phyloP scores from a whole-genome alignment of 2,113 vertebrate genomes.

The Budorcas taxicolor region DNA sequence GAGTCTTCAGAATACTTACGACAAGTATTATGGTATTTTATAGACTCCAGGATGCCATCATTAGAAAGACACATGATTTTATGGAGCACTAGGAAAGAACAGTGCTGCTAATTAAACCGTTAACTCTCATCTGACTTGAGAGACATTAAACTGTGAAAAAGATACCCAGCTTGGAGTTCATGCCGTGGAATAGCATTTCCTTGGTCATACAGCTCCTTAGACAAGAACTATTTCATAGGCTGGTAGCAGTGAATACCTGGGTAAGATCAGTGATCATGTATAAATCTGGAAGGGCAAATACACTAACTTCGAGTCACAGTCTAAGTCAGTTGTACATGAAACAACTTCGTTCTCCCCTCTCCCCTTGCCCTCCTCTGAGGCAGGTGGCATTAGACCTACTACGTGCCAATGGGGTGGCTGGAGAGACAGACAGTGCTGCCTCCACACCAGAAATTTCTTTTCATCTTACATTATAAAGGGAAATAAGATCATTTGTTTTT shows the following conservation, averaged over 20 bases:
- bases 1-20: background rate
- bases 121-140: background rate
- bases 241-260: background rate
- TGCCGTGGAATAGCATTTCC: background rate
- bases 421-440: background rate
- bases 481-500: background rate
- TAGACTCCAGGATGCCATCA: background rate
- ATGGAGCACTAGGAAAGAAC: background rate
- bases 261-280: background rate
- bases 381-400: accelerated
- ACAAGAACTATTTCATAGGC: background rate
- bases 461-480: background rate
- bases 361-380: background rate
- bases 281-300: background rate
- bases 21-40: background rate
- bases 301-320: background rate
- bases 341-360: too few species aligned
- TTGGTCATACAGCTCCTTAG: background rate
- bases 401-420: accelerated
- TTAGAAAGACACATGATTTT: background rate
- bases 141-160: background rate
- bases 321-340: background rate
- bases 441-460: background rate
- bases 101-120: background rate
- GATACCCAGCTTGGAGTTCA: background rate